These are phyloP conservation scores for Tachysurus vachellii DNA, from an alignment of 2,113 vertebrate genomes.

Conservation along the genomic window DNA sequence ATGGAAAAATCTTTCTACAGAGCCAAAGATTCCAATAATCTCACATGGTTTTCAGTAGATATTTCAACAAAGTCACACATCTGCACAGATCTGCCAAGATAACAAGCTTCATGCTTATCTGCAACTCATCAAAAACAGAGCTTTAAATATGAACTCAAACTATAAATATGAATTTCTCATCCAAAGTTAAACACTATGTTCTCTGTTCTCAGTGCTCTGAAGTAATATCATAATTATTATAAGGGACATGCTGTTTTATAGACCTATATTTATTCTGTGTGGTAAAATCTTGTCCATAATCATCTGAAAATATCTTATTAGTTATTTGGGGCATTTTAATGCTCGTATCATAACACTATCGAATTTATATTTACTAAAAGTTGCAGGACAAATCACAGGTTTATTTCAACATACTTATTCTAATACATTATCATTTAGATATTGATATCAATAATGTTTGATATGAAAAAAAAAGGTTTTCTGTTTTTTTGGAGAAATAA, in stretches of 20 bases:
- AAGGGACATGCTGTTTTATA: neutral
- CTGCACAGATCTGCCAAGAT: conserved; percentile 9
- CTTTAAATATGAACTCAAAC: conserved; percentile 23
- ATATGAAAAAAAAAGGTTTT: too few species aligned
- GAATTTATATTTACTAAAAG: neutral
- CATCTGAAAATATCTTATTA: neutral
- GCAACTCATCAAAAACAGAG: conserved; percentile 17
- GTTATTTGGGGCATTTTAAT: neutral
- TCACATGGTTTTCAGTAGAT: conserved; percentile 13
- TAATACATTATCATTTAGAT: neutral
- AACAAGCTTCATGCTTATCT: conserved; percentile 18
- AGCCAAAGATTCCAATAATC: conserved; percentile 18
- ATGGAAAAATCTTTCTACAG: conserved; percentile 1
- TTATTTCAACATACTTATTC: neutral
- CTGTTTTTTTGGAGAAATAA: too few species aligned
- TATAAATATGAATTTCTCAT: conserved; percentile 18
- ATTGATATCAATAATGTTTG: neutral
- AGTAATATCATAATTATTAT: conserved; percentile 7
- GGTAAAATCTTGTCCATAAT: neutral
- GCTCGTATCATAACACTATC: neutral
- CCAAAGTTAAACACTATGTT: neutral
- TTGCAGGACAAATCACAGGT: neutral
- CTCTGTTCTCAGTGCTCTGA: neutral
- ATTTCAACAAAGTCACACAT: conserved; percentile 26
- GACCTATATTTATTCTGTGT: neutral